Conservation (phyloP, 2,888 invertebrate species). For the Lycocerus yunnanus region DNA sequence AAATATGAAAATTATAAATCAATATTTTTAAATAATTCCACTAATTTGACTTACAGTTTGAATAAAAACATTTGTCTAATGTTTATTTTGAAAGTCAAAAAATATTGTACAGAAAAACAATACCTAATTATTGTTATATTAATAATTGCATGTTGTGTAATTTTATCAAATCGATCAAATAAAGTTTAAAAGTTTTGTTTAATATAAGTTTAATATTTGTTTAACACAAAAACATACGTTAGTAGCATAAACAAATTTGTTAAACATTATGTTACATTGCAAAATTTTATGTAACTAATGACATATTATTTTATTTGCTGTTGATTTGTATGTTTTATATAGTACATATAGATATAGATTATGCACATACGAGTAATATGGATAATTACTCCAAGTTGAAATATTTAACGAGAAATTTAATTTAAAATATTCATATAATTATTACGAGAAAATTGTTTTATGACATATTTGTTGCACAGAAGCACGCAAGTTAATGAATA, state of each 20-base stretch:
- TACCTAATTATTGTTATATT: not conserved
- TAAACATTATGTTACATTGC: not conserved
- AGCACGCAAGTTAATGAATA: conserved; percentile 35
- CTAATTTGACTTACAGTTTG: no score
- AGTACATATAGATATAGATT: no score
- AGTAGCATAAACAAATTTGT: not conserved
- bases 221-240: no score
- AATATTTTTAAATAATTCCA: no score
- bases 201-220: no score
- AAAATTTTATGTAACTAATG: not conserved
- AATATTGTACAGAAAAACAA: no score
- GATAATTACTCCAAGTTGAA: not conserved
- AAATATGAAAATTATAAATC: no score
- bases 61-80: no score
- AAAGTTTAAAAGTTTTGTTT: no score
- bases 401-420: not conserved
- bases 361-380: no score
- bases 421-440: not conserved
- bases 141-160: not conserved
- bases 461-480: not conserved
- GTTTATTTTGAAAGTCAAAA: no score
- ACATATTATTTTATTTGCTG: not conserved
- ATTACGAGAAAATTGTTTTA: not conserved
- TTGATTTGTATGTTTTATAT: not conserved
- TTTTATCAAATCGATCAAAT: not conserved